These are phyloP conservation scores for Dipodomys ordii DNA, from an alignment of 2,113 vertebrate species.

Conservation along the genomic window DNA sequence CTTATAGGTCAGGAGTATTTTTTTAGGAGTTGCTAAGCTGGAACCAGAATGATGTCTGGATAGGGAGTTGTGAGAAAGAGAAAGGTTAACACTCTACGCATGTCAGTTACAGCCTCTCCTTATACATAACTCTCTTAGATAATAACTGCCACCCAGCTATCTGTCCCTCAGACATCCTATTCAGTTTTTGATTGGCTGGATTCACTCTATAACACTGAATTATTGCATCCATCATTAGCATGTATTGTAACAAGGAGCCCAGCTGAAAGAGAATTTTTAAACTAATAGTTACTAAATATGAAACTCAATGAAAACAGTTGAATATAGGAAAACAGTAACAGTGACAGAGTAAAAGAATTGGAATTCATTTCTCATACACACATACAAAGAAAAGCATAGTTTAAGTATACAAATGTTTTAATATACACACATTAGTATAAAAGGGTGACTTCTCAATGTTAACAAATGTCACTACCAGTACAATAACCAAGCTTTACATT, in stretches of 20 bases:
- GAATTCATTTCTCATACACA: not conserved
- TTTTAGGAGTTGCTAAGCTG: not conserved
- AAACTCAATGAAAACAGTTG: not conserved
- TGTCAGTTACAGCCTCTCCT: not conserved
- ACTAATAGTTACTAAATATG: not conserved
- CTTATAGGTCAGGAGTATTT: not conserved
- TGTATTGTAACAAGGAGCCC: not conserved
- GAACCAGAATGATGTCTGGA: not conserved
- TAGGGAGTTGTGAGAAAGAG: not conserved
- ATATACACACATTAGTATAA: not conserved
- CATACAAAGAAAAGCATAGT: not conserved
- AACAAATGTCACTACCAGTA: not conserved
- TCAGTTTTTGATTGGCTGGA: not conserved
- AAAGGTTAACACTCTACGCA: not conserved
- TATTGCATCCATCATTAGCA: too few species aligned
- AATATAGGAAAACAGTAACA: not conserved
- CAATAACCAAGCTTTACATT: not conserved
- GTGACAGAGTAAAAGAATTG: not conserved
- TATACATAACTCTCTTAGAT: not conserved
- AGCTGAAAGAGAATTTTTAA: not conserved
- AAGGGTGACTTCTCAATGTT: not conserved
- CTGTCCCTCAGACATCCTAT: not conserved
- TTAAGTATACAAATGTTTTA: constrained; percentile 5
- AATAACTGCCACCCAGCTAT: not conserved
- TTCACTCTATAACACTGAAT: not conserved